phyloP scores from a whole-genome alignment of 64 coral and sea anemone genomes.

The Anthopleura sola region DNA sequence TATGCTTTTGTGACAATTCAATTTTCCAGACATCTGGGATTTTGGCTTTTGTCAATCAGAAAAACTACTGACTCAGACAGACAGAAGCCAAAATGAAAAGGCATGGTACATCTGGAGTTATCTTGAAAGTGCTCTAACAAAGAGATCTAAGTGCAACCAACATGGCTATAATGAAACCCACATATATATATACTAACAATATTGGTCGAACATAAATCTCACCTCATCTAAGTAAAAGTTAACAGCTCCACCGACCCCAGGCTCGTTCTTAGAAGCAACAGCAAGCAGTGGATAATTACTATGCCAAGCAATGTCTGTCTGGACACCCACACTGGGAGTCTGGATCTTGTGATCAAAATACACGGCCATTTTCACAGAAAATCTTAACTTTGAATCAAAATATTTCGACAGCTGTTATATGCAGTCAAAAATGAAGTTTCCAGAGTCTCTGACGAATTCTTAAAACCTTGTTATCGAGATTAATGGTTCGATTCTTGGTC shows the following conservation, averaged over 20 bases:
- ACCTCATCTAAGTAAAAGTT: constrained; percentile 92
- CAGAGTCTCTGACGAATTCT: background rate
- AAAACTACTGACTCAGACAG: too few species aligned
- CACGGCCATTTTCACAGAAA: constrained; percentile 62
- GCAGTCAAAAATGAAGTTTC: background rate
- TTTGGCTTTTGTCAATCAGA: too few species aligned
- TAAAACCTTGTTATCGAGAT: background rate
- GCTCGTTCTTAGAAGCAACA: constrained; percentile 86
- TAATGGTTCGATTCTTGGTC: background rate
- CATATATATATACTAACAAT: too few species aligned
- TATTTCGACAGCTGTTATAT: background rate
- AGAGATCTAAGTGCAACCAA: too few species aligned
- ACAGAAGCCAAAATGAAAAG: too few species aligned
- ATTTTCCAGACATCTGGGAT: too few species aligned
- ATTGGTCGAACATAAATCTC: too few species aligned
- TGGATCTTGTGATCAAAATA: constrained; percentile 96
- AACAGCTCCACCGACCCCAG: constrained; percentile 73
- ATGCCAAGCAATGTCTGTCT: constrained; percentile 87
- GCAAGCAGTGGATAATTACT: constrained; percentile 73
- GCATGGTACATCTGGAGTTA: too few species aligned
- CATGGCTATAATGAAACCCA: too few species aligned
- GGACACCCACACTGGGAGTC: constrained; percentile 69
- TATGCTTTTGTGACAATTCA: too few species aligned
- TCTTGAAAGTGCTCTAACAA: too few species aligned
- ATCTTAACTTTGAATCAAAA: background rate